Base-by-base conservation (phyloP, 2,888 invertebrate species). In the Ochlodes sylvanus region DNA sequence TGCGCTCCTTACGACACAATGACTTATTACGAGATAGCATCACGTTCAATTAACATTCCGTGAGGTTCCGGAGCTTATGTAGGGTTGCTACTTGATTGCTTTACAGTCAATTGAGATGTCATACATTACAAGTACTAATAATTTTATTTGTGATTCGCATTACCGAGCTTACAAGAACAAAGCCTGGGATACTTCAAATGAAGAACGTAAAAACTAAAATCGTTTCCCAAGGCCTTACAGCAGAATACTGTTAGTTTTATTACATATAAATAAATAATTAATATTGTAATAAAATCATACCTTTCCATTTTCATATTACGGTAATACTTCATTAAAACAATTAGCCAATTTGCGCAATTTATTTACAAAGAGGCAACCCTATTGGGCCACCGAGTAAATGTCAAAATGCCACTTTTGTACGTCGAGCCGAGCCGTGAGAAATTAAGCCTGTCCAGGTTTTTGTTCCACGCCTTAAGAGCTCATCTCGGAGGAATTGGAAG, bases 11-110 rank as follows among this genome's bases (percentile, higher is more conserved):
- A 73, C 74, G 72, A 80, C 85, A 92, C 92, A 92, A 92, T 90
- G 89, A 83, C 85, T 89, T 86, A 86, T 92, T 91, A 88, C 77
- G 72, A 81, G 92, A 92, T 92, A 92, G 72, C 79, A 90, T 91
- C 88, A 76, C 77, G 74, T 88, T 89, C 90, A 89, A 92, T 92
- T 92, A 92, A 92, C 83, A 90, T 91, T 86, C 90, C 84, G 76
- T 75, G 63, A 56, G 44, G 63, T 64, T 64, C 63, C 64, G 41
- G 19, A 57, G 55, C 47, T 21, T 15, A n/a, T 14, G 34, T 64
- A 64, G 64, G 57, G 64, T 41, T 63, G 63, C 7, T 32, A 56
- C 63, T 47, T 34, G n/a, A 32, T 47, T 32, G 14, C n/a, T 19
- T 17, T 15, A 9, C 14, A 44, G 32, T 47, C 17, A 41, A 61